Percentiles rank a stretch among this genome's conserved stretches.
These are phyloP conservation scores for Synchiropus splendidus DNA, from an alignment of 2,113 vertebrate species.

Conservation along the genomic window DNA sequence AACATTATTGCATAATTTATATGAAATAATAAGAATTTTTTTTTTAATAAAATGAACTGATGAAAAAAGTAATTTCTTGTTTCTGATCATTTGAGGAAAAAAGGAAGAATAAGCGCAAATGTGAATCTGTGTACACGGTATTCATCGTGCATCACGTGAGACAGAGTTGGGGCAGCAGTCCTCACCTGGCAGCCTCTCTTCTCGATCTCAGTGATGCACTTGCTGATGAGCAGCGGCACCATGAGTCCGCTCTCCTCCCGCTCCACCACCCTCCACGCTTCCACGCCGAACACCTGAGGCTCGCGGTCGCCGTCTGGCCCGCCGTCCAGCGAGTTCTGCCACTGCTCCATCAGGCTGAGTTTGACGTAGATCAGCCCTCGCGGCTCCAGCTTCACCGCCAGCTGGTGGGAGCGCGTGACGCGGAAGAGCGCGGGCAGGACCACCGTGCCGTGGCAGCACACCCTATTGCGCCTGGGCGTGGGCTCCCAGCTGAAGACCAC, in stretches of 20 bases:
- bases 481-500: conserved; percentile 97
- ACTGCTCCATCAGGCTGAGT: conserved; percentile 89
- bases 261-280: conserved; percentile 85
- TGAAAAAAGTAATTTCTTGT: too few relatives aligned
- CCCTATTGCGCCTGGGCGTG: conserved; percentile 76
- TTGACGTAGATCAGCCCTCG: conserved; percentile 94
- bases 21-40: too few relatives aligned
- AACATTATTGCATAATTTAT: too few relatives aligned
- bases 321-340: conserved; percentile 86
- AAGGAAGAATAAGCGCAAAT: too few relatives aligned
- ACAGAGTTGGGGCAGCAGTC: background rate
- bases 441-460: conserved; percentile 92
- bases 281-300: conserved; percentile 83
- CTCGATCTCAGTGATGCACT: conserved; percentile 93
- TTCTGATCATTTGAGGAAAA: too few relatives aligned
- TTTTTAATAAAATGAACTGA: too few relatives aligned
- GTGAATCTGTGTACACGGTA: too few relatives aligned
- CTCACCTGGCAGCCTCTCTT: conserved; percentile 96
- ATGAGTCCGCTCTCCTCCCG: conserved; percentile 79
- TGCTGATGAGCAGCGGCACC: conserved; percentile 88
- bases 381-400: conserved; percentile 92
- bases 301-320: conserved; percentile 63
- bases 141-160: too few relatives aligned
- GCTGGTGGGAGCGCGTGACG: conserved; percentile 80
- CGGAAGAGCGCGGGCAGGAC: conserved; percentile 86